Base-by-base conservation (phyloP, 2,888 invertebrate genomes). In the Oligia strigilis region DNA sequence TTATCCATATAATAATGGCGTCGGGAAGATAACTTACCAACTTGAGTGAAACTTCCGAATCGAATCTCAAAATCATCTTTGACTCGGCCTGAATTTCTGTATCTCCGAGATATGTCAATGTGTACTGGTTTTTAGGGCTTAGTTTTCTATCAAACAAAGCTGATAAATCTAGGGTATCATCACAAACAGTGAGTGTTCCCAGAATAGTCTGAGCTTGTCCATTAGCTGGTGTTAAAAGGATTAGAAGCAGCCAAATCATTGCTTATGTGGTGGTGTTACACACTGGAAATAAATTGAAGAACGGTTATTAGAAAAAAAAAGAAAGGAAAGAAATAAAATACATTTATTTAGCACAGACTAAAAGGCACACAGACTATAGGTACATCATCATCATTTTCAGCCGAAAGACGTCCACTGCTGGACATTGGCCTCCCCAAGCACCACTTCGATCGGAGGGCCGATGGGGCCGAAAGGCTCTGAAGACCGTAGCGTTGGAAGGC, bases 181-280 rank as follows among this genome's bases (percentile, higher is more conserved):
- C 55, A 72, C 72, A 72, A n/a, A 58, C 72, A 17, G 17, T 11
- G 6, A 58, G 9, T 0, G 40, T 72, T n/a, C 72, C 72, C 6
- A 58, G 17, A n/a, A 72, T 2, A 58, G 6, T 6, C 40, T 58
- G 72, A 11, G 72, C 55, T 2, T 72, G 6, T 19, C 69, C 74
- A n/a, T 52, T 40, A 40, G 52, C 0, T 40, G 72, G 1, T 40
- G 4, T 69, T n/a, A 69, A 74, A 52, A 52, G 13, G 0, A 52
- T 19, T 19, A 74, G 52, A 2, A 74, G 52, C 8, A 69, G 49
- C 74, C 74, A 52, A 67, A 74, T 74, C 74, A 74, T 74, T 40
- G n/a, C n/a, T 19, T n/a, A 40, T 13, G 69, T 19, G 17, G 17
- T 17, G 40, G 52, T 40, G 40, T 17, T 19, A 69, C n/a, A 69